phyloP scores from a whole-genome alignment of 37 sponge, comb jelly and placozoan species.

The Tethya wilhelma region DNA sequence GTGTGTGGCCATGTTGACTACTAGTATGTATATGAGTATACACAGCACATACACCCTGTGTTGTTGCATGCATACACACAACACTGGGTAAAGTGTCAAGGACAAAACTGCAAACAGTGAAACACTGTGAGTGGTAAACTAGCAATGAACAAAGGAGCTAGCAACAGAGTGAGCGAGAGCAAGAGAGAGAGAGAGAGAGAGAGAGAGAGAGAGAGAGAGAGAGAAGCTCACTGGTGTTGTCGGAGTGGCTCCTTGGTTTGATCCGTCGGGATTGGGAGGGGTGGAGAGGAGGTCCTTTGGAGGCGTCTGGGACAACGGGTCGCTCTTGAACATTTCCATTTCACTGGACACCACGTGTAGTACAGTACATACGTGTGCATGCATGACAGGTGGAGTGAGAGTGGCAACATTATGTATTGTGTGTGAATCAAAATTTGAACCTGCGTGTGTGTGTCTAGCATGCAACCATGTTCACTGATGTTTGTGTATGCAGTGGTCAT shows the following conservation, averaged over 20 bases:
- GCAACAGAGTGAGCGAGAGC: background rate
- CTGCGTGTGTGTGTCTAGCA: too few relatives aligned
- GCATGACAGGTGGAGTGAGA: too few relatives aligned
- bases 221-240: background rate
- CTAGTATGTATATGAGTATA: background rate
- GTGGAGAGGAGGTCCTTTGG: conserved; percentile 28
- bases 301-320: background rate
- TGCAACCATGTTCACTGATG: too few relatives aligned
- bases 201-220: conserved; percentile 13
- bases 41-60: too few relatives aligned
- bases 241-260: background rate
- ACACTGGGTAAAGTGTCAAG: background rate
- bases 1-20: background rate
- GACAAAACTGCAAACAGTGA: background rate
- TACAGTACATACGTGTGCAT: too few relatives aligned
- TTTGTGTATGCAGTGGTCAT: too few relatives aligned
- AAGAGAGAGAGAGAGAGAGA: conserved; percentile 11
- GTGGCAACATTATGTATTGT: too few relatives aligned
- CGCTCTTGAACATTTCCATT: background rate
- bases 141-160: background rate
- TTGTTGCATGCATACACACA: too few relatives aligned
- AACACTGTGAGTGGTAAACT: background rate
- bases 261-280: background rate
- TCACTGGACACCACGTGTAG: too few relatives aligned
- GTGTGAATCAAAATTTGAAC: too few relatives aligned